Percentiles rank a stretch among this genome's conserved stretches.
These are phyloP conservation scores for Dendrolimus pini DNA, from an alignment of 2,888 invertebrate species.

Conservation along the genomic window DNA sequence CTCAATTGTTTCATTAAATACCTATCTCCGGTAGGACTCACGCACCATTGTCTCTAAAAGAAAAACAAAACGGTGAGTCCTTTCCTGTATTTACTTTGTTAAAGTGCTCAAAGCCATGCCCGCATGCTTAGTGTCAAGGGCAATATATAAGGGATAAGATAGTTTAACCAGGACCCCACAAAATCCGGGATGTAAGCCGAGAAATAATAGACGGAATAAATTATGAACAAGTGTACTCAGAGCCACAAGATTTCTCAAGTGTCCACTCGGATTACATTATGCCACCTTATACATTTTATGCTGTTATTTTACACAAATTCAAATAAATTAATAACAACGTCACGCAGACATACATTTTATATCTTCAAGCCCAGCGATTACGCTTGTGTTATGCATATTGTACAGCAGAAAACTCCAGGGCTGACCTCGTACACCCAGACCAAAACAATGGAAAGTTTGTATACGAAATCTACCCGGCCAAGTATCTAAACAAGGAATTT, in stretches of 20 bases:
- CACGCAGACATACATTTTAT: no score
- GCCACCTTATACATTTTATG: background rate
- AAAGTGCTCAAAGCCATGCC: conserved; percentile 1
- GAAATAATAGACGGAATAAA: conserved; percentile 32
- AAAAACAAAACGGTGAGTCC: background rate
- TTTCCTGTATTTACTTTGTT: background rate
- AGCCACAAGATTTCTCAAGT: conserved; percentile 2
- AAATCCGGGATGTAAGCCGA: conserved; percentile 29
- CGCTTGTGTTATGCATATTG: no score
- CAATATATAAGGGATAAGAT: conserved; percentile 11
- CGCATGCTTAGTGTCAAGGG: conserved; percentile 5
- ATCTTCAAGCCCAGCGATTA: no score
- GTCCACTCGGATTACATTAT: background rate
- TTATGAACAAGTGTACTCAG: conserved; percentile 16
- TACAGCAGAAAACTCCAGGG: no score
- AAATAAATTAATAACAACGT: no score
- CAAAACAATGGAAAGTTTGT: no score
- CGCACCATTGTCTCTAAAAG: background rate
- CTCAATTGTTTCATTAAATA: no score
- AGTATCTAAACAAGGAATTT: no score
- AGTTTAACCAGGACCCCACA: conserved; percentile 9
- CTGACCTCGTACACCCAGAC: no score
- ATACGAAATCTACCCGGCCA: no score
- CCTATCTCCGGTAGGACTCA: background rate
- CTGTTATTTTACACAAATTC: no score